Evolutionary conservation across 2,797 vertebrate species (phyloP).

Genomic region (Pseudochaenichthys georgianus): DNA sequence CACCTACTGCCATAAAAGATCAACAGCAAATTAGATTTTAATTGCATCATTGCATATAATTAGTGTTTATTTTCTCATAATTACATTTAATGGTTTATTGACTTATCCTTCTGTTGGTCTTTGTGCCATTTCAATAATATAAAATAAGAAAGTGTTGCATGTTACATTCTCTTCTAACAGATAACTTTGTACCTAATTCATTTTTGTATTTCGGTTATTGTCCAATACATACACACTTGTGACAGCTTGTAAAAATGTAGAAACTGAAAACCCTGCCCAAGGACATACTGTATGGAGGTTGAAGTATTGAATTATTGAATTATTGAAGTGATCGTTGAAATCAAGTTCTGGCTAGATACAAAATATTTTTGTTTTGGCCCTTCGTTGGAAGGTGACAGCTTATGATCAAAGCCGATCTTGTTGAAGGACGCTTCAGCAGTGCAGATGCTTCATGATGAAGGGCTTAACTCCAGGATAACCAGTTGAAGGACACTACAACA

Average conservation of each 20-base stretch:
- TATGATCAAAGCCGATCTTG: conserved; percentile 30
- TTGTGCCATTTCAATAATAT: background rate
- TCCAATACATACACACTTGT: background rate
- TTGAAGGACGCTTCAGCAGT: conserved; percentile 60
- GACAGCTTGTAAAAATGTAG: background rate
- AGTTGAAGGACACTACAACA: conserved; percentile 44
- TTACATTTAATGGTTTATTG: background rate
- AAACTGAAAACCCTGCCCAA: background rate
- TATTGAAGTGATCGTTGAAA: background rate
- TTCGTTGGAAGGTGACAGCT: background rate
- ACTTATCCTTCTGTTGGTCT: background rate
- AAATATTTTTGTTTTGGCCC: conserved; percentile 10
- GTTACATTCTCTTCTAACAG: background rate
- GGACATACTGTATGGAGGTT: background rate
- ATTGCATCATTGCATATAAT: background rate
- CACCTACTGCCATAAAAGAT: too few relatives aligned
- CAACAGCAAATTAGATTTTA: background rate
- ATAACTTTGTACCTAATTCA: background rate
- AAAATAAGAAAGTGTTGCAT: background rate
- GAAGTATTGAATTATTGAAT: background rate
- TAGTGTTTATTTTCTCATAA: background rate
- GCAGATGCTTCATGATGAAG: conserved; percentile 22
- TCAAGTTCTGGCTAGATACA: background rate
- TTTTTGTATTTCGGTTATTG: background rate
- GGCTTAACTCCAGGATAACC: conserved; percentile 25